Conservation (phyloP, 1,140 invertebrate genomes). For the Drosophila obscura region DNA sequence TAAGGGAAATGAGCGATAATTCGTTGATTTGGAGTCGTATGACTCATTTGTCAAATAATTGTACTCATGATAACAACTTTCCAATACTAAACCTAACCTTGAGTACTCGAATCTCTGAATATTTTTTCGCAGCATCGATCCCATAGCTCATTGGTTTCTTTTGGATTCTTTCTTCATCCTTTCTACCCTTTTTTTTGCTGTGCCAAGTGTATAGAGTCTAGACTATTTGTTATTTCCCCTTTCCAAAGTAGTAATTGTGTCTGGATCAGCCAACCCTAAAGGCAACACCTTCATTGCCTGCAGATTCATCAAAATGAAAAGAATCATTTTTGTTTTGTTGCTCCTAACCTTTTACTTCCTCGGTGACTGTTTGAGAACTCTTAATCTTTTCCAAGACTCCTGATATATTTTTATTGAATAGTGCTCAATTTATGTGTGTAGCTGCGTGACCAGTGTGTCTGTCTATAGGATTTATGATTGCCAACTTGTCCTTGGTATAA, state of each 20-base stretch:
- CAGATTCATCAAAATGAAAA: conserved; percentile 6
- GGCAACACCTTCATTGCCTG: conserved; percentile 51
- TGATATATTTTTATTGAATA: too few relatives aligned
- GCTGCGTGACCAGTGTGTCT: conserved; percentile 14
- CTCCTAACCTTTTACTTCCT: too few relatives aligned
- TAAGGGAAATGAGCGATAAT: conserved; percentile 31
- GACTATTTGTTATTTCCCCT: conserved; percentile 11
- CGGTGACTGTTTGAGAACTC: too few relatives aligned
- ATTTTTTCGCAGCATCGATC: not conserved
- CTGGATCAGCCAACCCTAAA: conserved; percentile 53
- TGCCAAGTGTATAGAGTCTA: conserved; percentile 59
- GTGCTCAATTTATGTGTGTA: conserved; percentile 24
- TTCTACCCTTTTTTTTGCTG: conserved; percentile 34
- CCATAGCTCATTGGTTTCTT: conserved; percentile 1
- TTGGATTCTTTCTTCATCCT: conserved; percentile 4
- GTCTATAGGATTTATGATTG: not conserved
- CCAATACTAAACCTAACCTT: not conserved
- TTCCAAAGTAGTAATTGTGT: conserved; percentile 48
- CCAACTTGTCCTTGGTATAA: too few relatives aligned
- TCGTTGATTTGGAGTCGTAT: conserved; percentile 10
- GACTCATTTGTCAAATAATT: conserved; percentile 31
- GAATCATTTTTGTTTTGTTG: too few relatives aligned
- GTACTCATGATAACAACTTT: too few relatives aligned
- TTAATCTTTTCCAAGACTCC: too few relatives aligned
- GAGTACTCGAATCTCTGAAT: not conserved